Conservation (phyloP, 2,113 vertebrate species). For the Marmota monax region DNA sequence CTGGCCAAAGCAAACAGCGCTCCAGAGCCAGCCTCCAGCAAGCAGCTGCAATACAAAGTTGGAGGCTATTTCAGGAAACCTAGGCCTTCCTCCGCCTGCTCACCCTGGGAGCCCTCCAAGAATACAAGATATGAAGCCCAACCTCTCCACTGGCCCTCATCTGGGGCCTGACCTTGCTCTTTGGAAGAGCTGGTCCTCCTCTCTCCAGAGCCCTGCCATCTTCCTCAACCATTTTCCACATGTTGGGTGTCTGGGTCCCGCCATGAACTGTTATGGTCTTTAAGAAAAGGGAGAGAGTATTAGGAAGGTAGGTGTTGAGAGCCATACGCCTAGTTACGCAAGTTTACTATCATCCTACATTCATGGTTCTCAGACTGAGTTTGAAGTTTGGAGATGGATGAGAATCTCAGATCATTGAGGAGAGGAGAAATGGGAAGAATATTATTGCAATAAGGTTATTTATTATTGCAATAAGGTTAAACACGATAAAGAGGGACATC, state of each 20-base stretch:
- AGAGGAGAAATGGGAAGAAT: background rate
- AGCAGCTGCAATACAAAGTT: conserved; percentile 77
- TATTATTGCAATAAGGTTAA: no score
- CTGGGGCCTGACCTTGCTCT: background rate
- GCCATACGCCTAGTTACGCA: background rate
- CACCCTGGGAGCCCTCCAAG: background rate
- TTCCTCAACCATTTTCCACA: background rate
- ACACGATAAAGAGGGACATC: no score
- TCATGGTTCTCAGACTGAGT: background rate
- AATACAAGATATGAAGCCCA: background rate
- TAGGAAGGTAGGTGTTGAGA: background rate
- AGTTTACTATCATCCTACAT: background rate
- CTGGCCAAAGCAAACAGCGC: conserved; percentile 84
- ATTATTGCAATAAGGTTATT: no score
- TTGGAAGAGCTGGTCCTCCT: background rate
- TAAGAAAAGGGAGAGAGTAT: background rate
- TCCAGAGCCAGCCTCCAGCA: conserved; percentile 57
- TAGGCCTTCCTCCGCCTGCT: background rate
- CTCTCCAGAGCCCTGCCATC: rapidly evolving
- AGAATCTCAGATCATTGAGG: background rate
- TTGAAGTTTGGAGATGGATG: background rate
- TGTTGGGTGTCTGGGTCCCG: background rate
- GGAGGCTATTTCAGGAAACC: conserved; percentile 57
- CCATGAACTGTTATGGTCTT: background rate
- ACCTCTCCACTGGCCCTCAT: background rate